phyloP scores from a whole-genome alignment of 2,888 invertebrate species.

The Crioceris asparagi region DNA sequence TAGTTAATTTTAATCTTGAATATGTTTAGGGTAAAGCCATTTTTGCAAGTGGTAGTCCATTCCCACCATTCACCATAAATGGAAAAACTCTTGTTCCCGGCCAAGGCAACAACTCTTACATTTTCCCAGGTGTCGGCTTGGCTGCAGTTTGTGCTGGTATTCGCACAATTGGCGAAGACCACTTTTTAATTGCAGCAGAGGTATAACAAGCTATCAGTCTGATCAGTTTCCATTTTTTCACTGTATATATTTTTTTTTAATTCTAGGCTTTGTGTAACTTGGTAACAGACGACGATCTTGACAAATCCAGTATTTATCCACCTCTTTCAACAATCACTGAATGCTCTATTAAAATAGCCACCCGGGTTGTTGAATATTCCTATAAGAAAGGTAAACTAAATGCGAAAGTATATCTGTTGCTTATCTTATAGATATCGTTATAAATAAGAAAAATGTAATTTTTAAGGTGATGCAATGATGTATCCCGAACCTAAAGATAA shows the following conservation, averaged over 20 bases:
- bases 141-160: slow-evolving; percentile 84
- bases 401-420: not conserved
- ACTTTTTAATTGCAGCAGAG: slow-evolving; percentile 85
- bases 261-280: slow-evolving; percentile 65
- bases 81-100: slow-evolving; percentile 80
- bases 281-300: slow-evolving; percentile 71
- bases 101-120: slow-evolving; percentile 97
- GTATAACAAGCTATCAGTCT: slow-evolving; percentile 39
- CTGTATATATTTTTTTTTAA: slow-evolving; percentile 2
- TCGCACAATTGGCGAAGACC: slow-evolving; percentile 80
- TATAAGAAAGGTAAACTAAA: slow-evolving; percentile 55
- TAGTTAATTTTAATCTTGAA: no score
- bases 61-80: slow-evolving; percentile 70
- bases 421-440: not conserved
- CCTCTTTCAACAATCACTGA: slow-evolving; percentile 72
- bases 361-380: slow-evolving; percentile 68
- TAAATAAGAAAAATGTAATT: slow-evolving; percentile 7
- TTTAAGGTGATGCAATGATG: slow-evolving; percentile 61
- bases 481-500: slow-evolving; percentile 65
- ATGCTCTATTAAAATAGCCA: slow-evolving; percentile 82
- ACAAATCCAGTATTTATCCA: slow-evolving; percentile 83
- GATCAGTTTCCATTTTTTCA: not conserved
- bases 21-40: slow-evolving; percentile 78
- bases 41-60: slow-evolving; percentile 96
- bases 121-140: slow-evolving; percentile 92